Percentiles rank a stretch among this genome's conserved stretches.
Evolutionary conservation across 2,113 vertebrate genomes (phyloP).

Genomic region (Laterallus jamaicensis): DNA sequence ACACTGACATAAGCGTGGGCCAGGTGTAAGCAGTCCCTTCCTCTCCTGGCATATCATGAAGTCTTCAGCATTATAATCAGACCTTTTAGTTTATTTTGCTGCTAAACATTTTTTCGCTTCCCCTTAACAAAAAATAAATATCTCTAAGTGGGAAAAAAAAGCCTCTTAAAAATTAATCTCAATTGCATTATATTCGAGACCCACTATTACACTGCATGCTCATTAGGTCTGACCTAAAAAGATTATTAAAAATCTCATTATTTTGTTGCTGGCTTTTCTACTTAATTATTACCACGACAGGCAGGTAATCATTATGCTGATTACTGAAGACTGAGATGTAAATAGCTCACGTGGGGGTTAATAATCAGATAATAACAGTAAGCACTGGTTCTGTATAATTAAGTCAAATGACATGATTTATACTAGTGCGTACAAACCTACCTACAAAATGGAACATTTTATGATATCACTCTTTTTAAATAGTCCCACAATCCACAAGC

Average conservation of each 20-base stretch:
- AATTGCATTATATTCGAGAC: background rate
- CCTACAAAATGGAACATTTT: background rate
- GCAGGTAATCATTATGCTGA: conserved; percentile 54
- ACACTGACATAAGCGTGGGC: accelerated
- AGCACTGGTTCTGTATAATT: conserved; percentile 18
- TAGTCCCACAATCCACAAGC: background rate
- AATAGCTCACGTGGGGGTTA: conserved; percentile 48
- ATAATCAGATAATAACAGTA: conserved; percentile 48
- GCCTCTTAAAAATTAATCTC: background rate
- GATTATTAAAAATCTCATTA: conserved; percentile 28
- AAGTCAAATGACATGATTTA: conserved; percentile 50
- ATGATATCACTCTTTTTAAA: background rate
- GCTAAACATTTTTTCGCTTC: background rate
- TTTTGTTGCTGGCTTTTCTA: conserved; percentile 36
- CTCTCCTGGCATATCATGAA: background rate
- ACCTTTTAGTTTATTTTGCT: background rate
- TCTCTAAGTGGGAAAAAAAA: background rate
- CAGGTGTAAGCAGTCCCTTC: background rate
- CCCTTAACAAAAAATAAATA: background rate
- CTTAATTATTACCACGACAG: conserved; percentile 48
- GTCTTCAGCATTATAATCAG: background rate
- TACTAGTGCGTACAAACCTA: background rate
- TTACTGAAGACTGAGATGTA: conserved; percentile 23
- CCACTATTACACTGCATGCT: background rate
- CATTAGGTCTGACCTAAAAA: background rate